These are phyloP conservation scores for Sarotherodon lohbergeri DNA, from an alignment of 2,113 vertebrate species.

Conservation along the genomic window DNA sequence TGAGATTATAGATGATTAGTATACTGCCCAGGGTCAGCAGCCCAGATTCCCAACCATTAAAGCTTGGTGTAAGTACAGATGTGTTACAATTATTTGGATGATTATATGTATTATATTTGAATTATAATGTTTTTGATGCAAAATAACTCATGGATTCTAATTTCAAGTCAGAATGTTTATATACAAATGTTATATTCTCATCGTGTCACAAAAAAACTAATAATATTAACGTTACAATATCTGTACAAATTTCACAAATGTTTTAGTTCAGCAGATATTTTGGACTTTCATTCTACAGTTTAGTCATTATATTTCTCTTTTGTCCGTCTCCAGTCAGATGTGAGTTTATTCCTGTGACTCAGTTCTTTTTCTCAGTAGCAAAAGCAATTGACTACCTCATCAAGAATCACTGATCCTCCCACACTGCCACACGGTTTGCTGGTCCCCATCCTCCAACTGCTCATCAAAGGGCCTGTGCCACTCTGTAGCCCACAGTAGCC, in stretches of 20 bases:
- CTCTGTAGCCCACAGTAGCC: constrained; percentile 4
- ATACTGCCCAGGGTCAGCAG: background rate
- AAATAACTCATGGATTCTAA: background rate
- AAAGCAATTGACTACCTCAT: constrained; percentile 7
- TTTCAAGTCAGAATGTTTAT: background rate
- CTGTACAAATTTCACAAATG: background rate
- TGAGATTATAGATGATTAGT: background rate
- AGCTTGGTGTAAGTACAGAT: background rate
- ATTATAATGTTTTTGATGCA: background rate
- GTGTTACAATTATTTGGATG: background rate
- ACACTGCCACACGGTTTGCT: constrained; percentile 18
- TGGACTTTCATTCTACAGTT: background rate
- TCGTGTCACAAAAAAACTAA: background rate
- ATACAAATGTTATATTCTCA: background rate
- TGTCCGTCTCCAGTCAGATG: background rate
- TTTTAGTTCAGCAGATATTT: background rate
- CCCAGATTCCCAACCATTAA: background rate
- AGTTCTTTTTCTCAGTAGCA: background rate
- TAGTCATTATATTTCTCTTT: background rate
- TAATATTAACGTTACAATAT: background rate
- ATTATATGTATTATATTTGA: background rate
- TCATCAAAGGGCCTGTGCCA: background rate
- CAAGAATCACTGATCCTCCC: constrained; percentile 3
- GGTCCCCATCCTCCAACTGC: constrained; percentile 39
- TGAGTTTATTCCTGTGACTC: background rate